Conservation (phyloP, 1,140 invertebrate species). For the Neodiprion pinetum region DNA sequence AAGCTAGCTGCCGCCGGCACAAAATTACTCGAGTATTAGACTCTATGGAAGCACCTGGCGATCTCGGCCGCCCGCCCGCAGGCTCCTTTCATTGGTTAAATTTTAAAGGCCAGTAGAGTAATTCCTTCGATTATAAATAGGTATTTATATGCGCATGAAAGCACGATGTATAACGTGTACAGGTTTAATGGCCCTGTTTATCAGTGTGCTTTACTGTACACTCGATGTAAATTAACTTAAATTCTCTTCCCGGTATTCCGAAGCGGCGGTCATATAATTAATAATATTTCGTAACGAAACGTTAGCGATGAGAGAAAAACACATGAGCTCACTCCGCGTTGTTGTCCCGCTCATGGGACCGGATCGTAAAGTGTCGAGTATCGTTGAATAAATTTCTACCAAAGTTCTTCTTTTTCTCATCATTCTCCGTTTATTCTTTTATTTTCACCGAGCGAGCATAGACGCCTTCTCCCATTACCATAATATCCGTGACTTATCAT, state of each 20-base stretch:
- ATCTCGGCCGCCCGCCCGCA: too few relatives aligned
- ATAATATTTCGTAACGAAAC: too few relatives aligned
- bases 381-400: neutral
- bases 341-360: neutral
- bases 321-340: neutral
- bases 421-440: too few relatives aligned
- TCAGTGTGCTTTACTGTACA: neutral
- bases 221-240: neutral
- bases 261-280: too few relatives aligned
- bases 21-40: too few relatives aligned
- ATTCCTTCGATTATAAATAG: neutral
- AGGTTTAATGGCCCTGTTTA: slow-evolving; percentile 1
- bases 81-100: neutral
- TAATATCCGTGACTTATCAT: too few relatives aligned
- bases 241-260: neutral
- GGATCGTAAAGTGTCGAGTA: neutral
- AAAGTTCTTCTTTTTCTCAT: neutral
- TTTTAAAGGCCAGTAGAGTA: neutral
- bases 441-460: neutral
- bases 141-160: slow-evolving; percentile 2
- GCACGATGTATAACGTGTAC: neutral
- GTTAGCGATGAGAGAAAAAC: neutral
- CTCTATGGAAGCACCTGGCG: too few relatives aligned
- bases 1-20: neutral
- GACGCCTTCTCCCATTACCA: too few relatives aligned